Percentiles rank a stretch among this genome's conserved stretches.
Evolutionary conservation across 2,888 invertebrate species (phyloP).

Genomic region (Agriopis aurantiaria): DNA sequence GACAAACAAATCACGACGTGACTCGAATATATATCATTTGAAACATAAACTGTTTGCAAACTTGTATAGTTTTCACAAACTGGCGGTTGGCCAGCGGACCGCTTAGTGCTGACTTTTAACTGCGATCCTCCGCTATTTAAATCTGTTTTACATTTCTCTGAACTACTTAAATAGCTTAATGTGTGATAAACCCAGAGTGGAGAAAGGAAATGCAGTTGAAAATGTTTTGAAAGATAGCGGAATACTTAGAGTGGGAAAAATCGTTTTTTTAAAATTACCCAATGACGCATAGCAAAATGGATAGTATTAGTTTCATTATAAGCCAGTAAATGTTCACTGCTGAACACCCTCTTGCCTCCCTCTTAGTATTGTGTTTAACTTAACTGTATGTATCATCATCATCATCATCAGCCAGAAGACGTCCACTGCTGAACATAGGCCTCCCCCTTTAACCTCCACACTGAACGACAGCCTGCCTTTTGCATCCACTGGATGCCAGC

Average conservation of each 20-base stretch:
- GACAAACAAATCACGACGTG: conserved; percentile 46
- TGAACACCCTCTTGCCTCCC: too few species aligned
- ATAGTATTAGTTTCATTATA: too few species aligned
- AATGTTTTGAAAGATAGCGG: conserved; percentile 10
- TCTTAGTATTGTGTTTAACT: too few species aligned
- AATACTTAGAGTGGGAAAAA: not conserved
- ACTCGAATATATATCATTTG: conserved; percentile 21
- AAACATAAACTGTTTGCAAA: conserved; percentile 23
- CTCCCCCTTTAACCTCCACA: too few species aligned
- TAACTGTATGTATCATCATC: too few species aligned
- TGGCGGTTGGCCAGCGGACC: conserved; percentile 49
- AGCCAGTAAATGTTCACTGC: too few species aligned
- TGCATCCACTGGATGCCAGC: too few species aligned
- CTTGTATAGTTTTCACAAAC: conserved; percentile 43
- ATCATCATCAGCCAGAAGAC: too few species aligned
- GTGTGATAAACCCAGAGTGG: conserved; percentile 33
- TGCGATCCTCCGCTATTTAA: conserved; percentile 48
- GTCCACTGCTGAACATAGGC: too few species aligned
- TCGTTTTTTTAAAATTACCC: not conserved
- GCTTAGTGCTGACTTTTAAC: conserved; percentile 48
- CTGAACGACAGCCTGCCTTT: too few species aligned
- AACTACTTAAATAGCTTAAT: conserved; percentile 42
- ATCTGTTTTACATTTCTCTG: conserved; percentile 44
- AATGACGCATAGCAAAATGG: too few species aligned
- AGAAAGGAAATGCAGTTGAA: conserved; percentile 28